Percentiles rank a stretch among this genome's conserved stretches.
Evolutionary conservation across 2,888 invertebrate species (phyloP).

Genomic region (Mantis religiosa): DNA sequence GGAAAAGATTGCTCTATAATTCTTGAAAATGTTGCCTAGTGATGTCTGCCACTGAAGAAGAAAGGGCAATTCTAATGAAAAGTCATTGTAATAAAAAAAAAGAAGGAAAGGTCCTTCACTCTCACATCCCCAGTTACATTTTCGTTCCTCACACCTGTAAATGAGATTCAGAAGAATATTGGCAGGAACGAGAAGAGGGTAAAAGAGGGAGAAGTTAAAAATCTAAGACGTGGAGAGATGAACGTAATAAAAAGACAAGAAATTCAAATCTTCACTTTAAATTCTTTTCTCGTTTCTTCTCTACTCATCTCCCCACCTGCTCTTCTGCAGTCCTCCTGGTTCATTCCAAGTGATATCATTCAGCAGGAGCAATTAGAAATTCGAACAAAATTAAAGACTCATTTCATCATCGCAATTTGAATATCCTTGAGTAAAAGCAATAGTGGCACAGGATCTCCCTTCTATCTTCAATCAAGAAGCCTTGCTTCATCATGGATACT

Average conservation of each 20-base stretch:
- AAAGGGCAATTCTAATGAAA: background rate
- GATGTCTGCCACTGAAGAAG: no score
- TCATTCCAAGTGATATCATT: slow-evolving; percentile 16
- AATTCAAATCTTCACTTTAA: slow-evolving; percentile 21
- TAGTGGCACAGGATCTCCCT: background rate
- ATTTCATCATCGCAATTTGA: slow-evolving; percentile 29
- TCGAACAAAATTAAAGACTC: slow-evolving; percentile 29
- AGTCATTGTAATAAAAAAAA: background rate
- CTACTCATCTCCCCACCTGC: background rate
- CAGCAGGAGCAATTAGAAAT: slow-evolving; percentile 29
- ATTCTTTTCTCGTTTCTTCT: slow-evolving; percentile 20
- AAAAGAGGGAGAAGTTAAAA: background rate
- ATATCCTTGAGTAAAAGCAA: slow-evolving; percentile 15
- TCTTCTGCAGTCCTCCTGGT: background rate
- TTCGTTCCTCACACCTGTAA: background rate
- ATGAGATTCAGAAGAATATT: background rate
- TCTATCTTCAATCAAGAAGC: background rate
- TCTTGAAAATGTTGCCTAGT: no score
- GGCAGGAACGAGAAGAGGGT: background rate
- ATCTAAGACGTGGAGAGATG: background rate
- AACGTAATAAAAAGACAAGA: slow-evolving; percentile 9
- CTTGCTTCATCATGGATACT: background rate
- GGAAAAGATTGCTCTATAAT: no score
- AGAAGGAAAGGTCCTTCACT: background rate
- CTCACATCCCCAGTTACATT: background rate